Base-by-base conservation (phyloP, 2,797 vertebrate genomes). In the Alauda arvensis region DNA sequence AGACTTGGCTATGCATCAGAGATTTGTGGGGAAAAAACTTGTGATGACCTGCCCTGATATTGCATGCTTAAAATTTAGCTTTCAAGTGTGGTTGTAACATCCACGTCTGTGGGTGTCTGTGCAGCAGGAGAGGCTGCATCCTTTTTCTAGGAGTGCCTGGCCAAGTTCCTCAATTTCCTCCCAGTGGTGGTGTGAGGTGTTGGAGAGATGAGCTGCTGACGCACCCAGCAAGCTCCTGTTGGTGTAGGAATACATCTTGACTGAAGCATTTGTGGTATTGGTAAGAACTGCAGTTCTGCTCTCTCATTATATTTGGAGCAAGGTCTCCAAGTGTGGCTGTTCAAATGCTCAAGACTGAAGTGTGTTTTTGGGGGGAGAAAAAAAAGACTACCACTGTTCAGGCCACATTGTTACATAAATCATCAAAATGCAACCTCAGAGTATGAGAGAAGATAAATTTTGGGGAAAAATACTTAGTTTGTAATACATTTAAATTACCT, bases 361-460 rank as follows among this genome's bases (percentile, higher is more conserved):
- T 2, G 0, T 55, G 12, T 17, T 49, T 59, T 19, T 3, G 15
- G 3, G 15, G 6, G 18, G 12, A 17, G 11, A 9, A 3, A 12
- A 19, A 16, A 10, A 26, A 8, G 18, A 20, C 12, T 25, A 10
- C 17, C 16, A 8, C 29, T 48, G 14, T 75, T 81, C 14, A 71
- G 25, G 26, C 31, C 29, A 18, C 34, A 25, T 28, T 49, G 25
- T 74, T 91, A 51, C 4, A 25, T 74, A 79, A 70, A 15, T 71
- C 18, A 25, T 51, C 66, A 65, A 75, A 80, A 45, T 60, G 42
- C 9, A 29, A 13, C 25, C 6, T 71, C 9, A 33, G 40, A 33
- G 26, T 48, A 70, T 55, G 23, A 68, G 25, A 80, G 31, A 15
- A 75, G 56, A 61, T 77, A 62, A 6, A 39, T 65, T 29, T 39